phyloP scores from a whole-genome alignment of 2,888 invertebrate genomes.

The Chrysotoxum bicinctum region DNA sequence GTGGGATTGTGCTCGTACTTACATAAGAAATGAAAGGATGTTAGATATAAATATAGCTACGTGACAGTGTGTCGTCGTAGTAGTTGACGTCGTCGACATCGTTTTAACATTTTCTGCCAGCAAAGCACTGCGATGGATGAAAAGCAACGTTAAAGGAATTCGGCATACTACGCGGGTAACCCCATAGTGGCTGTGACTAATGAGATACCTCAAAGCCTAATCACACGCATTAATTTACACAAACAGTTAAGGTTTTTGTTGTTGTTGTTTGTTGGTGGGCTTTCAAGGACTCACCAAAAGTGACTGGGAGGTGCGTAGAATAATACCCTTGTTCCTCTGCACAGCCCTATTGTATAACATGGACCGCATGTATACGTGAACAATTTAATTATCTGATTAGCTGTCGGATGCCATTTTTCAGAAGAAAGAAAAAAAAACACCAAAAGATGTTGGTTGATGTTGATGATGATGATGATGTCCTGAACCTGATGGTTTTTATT shows the following conservation, averaged over 20 bases:
- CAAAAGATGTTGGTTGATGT: conserved; percentile 21
- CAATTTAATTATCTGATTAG: conserved; percentile 70
- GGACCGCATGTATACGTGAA: conserved; percentile 41
- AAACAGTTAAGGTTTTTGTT: conserved; percentile 46
- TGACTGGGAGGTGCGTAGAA: neutral
- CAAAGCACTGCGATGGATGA: neutral
- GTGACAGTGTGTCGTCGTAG: neutral
- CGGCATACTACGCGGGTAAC: conserved; percentile 58
- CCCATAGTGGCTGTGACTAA: conserved; percentile 69
- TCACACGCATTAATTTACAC: conserved; percentile 71
- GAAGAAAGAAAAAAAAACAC: neutral
- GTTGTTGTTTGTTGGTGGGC: neutral
- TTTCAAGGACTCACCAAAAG: conserved; percentile 27
- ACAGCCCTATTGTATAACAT: neutral
- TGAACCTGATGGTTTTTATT: conserved; percentile 31
- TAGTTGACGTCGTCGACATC: conserved; percentile 4
- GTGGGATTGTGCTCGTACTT: conserved; percentile 21
- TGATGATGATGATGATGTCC: conserved; percentile 29
- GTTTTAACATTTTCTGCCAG: conserved; percentile 1
- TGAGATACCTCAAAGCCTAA: conserved; percentile 71
- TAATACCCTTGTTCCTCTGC: neutral
- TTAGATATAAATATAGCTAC: neutral
- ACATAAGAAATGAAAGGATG: conserved; percentile 33
- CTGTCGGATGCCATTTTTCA: conserved; percentile 46
- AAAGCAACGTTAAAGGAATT: conserved; percentile 39